Conservation (phyloP, 1,140 invertebrate genomes). For the Drosophila paulistorum region DNA sequence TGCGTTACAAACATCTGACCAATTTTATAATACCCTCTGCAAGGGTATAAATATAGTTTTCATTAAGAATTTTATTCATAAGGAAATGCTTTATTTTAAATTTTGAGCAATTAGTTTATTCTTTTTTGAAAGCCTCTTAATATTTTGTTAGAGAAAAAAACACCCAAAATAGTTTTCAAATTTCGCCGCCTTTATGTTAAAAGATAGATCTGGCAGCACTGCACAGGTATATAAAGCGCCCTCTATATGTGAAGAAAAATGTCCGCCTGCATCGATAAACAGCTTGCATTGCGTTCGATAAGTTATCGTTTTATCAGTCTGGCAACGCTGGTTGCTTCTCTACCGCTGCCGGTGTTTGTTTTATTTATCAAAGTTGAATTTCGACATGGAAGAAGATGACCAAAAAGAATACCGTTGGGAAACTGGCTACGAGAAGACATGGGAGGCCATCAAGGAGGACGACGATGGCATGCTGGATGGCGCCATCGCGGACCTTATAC, state of each 20-base stretch:
- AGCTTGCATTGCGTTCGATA: not conserved
- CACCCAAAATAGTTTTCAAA: not conserved
- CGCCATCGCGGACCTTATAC: slow-evolving; percentile 94
- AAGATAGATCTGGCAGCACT: slow-evolving; percentile 21
- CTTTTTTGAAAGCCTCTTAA: too few relatives aligned
- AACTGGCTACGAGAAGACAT: slow-evolving; percentile 98
- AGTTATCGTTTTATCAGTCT: not conserved
- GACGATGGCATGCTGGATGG: slow-evolving; percentile 95
- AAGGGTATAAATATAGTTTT: too few relatives aligned
- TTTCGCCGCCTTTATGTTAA: not conserved
- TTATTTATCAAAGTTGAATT: not conserved
- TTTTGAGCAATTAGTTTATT: too few relatives aligned
- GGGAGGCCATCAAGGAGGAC: slow-evolving; percentile 98
- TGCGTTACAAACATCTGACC: too few relatives aligned
- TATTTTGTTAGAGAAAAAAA: too few relatives aligned
- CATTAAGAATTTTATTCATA: too few relatives aligned
- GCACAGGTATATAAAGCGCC: not conserved
- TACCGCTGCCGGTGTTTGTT: slow-evolving; percentile 10
- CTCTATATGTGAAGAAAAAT: not conserved
- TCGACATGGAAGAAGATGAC: slow-evolving; percentile 85
- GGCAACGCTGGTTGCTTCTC: not conserved
- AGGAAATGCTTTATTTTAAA: too few relatives aligned
- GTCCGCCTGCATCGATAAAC: not conserved
- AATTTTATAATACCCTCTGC: too few relatives aligned
- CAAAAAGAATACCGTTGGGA: slow-evolving; percentile 98